These are phyloP conservation scores for Mastigias papua DNA, from an alignment of 30 jellyfish, hydroid and myxozoan genomes.

Conservation along the genomic window DNA sequence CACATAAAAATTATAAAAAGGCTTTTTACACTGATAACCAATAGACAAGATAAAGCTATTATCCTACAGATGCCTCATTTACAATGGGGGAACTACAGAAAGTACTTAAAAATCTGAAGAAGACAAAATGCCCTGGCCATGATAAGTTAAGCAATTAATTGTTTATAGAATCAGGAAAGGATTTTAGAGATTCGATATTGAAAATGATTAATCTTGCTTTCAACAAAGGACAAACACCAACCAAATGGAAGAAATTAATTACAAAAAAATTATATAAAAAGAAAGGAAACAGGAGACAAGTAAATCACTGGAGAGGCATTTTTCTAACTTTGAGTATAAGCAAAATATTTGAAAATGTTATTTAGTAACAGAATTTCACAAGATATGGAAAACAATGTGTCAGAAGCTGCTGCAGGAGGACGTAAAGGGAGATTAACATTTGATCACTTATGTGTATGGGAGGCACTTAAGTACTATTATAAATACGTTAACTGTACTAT, in stretches of 20 bases:
- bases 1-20: constrained; percentile 2
- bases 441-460: constrained; percentile 6
- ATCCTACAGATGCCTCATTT: constrained; percentile 24
- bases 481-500: constrained; percentile 6
- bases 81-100: constrained; percentile 27
- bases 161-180: constrained; percentile 27
- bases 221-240: constrained; percentile 18
- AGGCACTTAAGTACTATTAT: constrained; percentile 25
- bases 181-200: constrained; percentile 13
- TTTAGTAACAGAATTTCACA: constrained; percentile 22
- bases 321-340: constrained; percentile 15
- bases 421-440: constrained; percentile 22
- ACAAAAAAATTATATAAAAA: constrained; percentile 25
- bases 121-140: constrained; percentile 31
- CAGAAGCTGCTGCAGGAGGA: constrained; percentile 45
- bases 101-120: constrained; percentile 37
- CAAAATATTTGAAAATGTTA: constrained; percentile 14
- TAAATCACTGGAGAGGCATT: constrained; percentile 5
- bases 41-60: constrained; percentile 2
- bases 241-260: constrained; percentile 35
- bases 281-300: background rate
- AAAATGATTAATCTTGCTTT: constrained; percentile 10
- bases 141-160: constrained; percentile 17
- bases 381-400: background rate
- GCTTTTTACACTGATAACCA: constrained; percentile 6